Evolutionary conservation across 1,140 invertebrate species (phyloP), one percentile per base, ranked within the genome.

Genomic region (Drosophila funebris): DNA sequence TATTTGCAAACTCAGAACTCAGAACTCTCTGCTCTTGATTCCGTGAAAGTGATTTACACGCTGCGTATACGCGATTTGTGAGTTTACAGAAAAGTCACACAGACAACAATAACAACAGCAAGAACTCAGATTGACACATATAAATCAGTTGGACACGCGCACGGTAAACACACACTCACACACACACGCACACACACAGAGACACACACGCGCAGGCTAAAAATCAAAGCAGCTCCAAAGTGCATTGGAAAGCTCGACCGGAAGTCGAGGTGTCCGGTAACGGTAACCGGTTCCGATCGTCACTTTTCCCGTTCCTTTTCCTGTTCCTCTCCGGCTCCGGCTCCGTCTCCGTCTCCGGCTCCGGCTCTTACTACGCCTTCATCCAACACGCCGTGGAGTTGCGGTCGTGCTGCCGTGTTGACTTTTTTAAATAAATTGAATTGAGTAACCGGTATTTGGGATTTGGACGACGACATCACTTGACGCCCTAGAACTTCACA

Each of bases 231-330:
- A 39, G 72, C 56, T 64, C 75, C 74, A 66, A 82, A 84, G 82
- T 90, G 82, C 82, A 90, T 90, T 90, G 72, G 52, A 77, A 85
- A 90, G 91, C 84, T 91, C 76, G 76, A 53, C 76, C 90, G 91
- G 90, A 92, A 91, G 90, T 85, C 75, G 79, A 92, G 91, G 91
- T 92, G 91, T 92, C 91, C 91, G 91, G 91, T 91, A 91, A 92
- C 91, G 91, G 90, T 91, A 92, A 92, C 91, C 90, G 88, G 91
- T 92, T 92, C 90, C 90, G 91, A 92, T 92, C 90, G 90, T 91
- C 90, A 90, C 85, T 92, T 92, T 92, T 92, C 90, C 91, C 90
- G 79, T 92, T 91, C 89, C 89, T 70, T 78, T 91, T 91, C 90
- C 91, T 75, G 77, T 91, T 91, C 90, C 90, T 83, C 63, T 78